Percentiles rank a stretch among this genome's conserved stretches.
Conservation (phyloP, 2,113 vertebrate species). For the Sula dactylatra region DNA sequence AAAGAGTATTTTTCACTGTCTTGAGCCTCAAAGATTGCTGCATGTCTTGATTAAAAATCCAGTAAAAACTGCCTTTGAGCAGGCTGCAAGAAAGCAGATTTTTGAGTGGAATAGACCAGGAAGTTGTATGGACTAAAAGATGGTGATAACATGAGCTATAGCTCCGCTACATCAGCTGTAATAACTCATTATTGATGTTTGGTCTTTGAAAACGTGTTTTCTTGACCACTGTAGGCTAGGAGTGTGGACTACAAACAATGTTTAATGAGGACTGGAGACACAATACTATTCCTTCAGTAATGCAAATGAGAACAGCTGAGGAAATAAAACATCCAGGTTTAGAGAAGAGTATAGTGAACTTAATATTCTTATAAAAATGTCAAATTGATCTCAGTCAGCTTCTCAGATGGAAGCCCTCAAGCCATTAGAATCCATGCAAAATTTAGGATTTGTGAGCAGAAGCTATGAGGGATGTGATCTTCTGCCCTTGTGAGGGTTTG, state of each 20-base stretch:
- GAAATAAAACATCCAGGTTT: background rate
- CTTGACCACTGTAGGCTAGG: background rate
- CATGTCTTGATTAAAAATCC: background rate
- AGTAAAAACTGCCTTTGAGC: background rate
- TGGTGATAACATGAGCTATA: background rate
- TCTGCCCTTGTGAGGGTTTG: background rate
- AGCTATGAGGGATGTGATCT: fast-evolving
- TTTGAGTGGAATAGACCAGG: background rate
- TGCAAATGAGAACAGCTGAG: background rate
- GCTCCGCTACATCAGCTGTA: background rate
- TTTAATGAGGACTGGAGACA: background rate
- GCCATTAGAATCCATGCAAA: background rate
- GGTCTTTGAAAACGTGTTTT: background rate
- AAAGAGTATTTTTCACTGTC: background rate
- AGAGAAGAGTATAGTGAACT: background rate
- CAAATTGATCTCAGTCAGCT: background rate
- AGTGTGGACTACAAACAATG: background rate
- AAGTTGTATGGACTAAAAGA: background rate
- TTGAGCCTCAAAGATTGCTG: background rate
- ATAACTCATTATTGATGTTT: background rate
- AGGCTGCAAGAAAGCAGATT: background rate
- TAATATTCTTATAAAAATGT: background rate
- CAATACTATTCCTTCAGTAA: background rate
- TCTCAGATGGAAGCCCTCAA: background rate
- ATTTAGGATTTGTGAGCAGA: background rate